Evolutionary conservation across 1,140 invertebrate species (phyloP).

Genomic region (Euura saliciscinereae): DNA sequence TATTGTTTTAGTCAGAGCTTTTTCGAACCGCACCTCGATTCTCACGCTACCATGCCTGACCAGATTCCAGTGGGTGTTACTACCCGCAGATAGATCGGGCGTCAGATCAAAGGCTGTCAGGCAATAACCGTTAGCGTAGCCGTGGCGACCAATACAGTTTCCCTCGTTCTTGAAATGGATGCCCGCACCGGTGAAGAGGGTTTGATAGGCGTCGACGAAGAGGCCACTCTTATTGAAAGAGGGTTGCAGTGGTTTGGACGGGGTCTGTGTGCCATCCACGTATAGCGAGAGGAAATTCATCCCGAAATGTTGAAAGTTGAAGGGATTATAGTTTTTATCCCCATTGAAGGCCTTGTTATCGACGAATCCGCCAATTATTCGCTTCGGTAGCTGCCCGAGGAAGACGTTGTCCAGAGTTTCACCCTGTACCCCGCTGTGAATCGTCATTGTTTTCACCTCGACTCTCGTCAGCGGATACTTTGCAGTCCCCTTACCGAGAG

Average conservation of each 20-base stretch:
- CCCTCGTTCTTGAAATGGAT: too few relatives aligned
- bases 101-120: too few relatives aligned
- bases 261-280: conserved; percentile 40
- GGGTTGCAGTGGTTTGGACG: conserved; percentile 31
- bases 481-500: conserved; percentile 42
- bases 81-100: too few relatives aligned
- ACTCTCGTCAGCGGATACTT: conserved; percentile 51
- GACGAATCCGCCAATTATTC: conserved; percentile 51
- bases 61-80: too few relatives aligned
- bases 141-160: too few relatives aligned
- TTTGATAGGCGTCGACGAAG: too few relatives aligned
- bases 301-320: conserved; percentile 47
- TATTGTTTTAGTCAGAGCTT: not conserved
- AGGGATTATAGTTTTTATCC: conserved; percentile 35
- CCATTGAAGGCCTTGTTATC: conserved; percentile 48
- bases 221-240: not conserved
- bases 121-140: too few relatives aligned
- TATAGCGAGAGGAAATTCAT: conserved; percentile 43
- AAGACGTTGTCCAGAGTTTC: conserved; percentile 48
- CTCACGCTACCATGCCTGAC: not conserved
- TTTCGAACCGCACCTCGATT: not conserved
- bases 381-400: conserved; percentile 47
- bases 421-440: conserved; percentile 38
- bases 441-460: conserved; percentile 47
- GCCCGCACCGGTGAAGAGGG: too few relatives aligned